Conservation (phyloP, 2,113 vertebrate genomes). For the Actinemys pallida region DNA sequence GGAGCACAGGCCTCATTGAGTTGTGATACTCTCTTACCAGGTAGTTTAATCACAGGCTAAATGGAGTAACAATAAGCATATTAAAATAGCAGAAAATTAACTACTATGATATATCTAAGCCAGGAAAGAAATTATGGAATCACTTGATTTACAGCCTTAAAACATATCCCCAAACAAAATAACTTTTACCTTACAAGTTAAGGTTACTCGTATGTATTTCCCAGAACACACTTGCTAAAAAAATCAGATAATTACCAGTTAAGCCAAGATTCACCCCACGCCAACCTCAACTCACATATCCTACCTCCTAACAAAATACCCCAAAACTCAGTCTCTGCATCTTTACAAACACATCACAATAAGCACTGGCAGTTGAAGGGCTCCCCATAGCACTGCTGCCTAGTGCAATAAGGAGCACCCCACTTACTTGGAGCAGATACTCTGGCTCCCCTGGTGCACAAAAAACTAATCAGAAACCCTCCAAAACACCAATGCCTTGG, state of each 20-base stretch:
- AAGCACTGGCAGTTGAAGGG: background rate
- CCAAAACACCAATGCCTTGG: background rate
- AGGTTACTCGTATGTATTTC: background rate
- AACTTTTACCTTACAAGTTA: too few relatives aligned
- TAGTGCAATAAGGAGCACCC: background rate
- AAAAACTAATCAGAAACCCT: background rate
- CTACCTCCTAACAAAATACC: too few relatives aligned
- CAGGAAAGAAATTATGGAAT: too few relatives aligned
- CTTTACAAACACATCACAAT: background rate
- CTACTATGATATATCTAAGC: too few relatives aligned
- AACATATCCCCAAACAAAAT: too few relatives aligned
- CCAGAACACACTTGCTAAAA: background rate
- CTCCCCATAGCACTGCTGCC: background rate
- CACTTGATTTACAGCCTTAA: too few relatives aligned
- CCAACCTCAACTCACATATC: too few relatives aligned
- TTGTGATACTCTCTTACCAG: background rate
- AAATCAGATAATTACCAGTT: background rate
- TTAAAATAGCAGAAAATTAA: too few relatives aligned
- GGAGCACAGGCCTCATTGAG: background rate
- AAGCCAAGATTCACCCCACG: background rate
- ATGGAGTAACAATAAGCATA: too few relatives aligned
- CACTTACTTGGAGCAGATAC: background rate
- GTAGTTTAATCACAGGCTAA: too few relatives aligned
- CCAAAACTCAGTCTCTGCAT: background rate
- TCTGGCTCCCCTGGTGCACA: background rate